These are phyloP conservation scores for Scomberomorus guttatus DNA, from an alignment of 2,797 vertebrate genomes.

Conservation along the genomic window DNA sequence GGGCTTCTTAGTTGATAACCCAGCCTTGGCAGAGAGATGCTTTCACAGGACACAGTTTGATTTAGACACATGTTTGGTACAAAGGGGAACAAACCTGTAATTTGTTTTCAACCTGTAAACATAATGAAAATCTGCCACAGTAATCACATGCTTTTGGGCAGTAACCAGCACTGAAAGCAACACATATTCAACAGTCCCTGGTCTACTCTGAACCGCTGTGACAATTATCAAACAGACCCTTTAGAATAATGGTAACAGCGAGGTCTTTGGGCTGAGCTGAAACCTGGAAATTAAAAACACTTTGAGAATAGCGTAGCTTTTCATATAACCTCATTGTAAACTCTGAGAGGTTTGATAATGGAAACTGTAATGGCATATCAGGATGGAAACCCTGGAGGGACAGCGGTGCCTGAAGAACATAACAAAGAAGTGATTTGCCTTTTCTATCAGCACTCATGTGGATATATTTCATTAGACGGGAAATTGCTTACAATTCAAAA, in stretches of 20 bases:
- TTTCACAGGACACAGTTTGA: not conserved
- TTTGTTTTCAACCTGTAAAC: conserved; percentile 18
- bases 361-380: conserved; percentile 61
- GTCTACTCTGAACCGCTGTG: conserved; percentile 12
- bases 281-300: conserved; percentile 63
- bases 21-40: conserved; percentile 1
- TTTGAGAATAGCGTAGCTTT: conserved; percentile 38
- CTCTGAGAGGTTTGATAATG: conserved; percentile 61
- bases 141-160: conserved; percentile 33
- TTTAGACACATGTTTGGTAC: not conserved
- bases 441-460: conserved; percentile 56
- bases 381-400: conserved; percentile 57
- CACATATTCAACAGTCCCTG: conserved; percentile 7
- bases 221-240: conserved; percentile 45
- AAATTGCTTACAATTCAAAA: conserved; percentile 68
- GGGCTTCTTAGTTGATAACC: not conserved
- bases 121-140: conserved; percentile 33
- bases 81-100: conserved; percentile 15
- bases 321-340: conserved; percentile 58
- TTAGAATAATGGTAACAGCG: conserved; percentile 25
- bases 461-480: conserved; percentile 69
- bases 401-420: conserved; percentile 35
- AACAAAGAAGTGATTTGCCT: conserved; percentile 61
- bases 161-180: conserved; percentile 18
- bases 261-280: conserved; percentile 22